These are phyloP conservation scores for Orchestes rusci DNA, from an alignment of 2,888 invertebrate species.

Conservation along the genomic window DNA sequence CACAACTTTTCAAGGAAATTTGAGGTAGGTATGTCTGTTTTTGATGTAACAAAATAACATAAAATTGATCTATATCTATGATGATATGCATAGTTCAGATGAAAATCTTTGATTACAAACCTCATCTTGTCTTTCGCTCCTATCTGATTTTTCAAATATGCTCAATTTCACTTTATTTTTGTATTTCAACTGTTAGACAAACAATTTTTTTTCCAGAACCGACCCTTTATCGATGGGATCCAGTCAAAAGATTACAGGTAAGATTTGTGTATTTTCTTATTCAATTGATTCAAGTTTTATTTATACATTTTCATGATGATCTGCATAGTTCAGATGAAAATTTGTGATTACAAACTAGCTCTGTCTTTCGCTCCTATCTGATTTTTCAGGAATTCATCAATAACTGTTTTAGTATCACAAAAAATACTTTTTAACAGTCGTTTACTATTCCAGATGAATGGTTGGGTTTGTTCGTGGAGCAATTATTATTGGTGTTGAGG, in stretches of 20 bases:
- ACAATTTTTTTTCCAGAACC: background rate
- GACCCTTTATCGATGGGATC: too few relatives aligned
- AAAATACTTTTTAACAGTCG: too few relatives aligned
- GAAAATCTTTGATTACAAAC: conserved; percentile 34
- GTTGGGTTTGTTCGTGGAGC: too few relatives aligned
- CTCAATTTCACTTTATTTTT: conserved; percentile 5
- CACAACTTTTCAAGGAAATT: too few relatives aligned
- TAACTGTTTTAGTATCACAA: too few relatives aligned
- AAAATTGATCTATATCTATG: conserved; percentile 15
- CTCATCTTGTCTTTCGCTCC: conserved; percentile 47
- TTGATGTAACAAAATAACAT: too few relatives aligned
- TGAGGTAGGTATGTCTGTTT: too few relatives aligned
- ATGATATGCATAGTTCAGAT: conserved; percentile 33
- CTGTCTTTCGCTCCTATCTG: conserved; percentile 54
- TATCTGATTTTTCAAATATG: conserved; percentile 44
- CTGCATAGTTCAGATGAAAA: conserved; percentile 32
- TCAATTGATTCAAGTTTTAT: too few relatives aligned
- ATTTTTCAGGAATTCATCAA: conserved; percentile 29
- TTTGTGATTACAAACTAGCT: conserved; percentile 35
- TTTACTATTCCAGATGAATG: too few relatives aligned
- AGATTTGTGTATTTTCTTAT: too few relatives aligned
- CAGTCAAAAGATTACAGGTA: too few relatives aligned
- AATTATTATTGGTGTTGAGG: too few relatives aligned
- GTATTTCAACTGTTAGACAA: background rate
- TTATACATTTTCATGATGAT: conserved; percentile 25